Base-by-base conservation (phyloP, 2,888 invertebrate genomes). In the Limnephilus lunatus region DNA sequence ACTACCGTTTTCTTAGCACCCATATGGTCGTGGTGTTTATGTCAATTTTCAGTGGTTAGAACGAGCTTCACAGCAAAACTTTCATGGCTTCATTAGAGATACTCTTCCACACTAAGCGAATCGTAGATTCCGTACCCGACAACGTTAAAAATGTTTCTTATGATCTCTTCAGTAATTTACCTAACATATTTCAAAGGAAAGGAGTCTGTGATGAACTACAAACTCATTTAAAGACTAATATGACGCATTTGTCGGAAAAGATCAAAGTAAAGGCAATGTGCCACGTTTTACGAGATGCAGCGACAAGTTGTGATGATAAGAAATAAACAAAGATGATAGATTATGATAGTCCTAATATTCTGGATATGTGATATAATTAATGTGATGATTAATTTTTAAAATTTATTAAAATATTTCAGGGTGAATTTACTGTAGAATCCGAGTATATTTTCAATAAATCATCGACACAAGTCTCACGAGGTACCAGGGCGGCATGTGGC, bases 191-290 rank as follows among this genome's bases (percentile, higher is more conserved):
- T 68, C 68, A 68, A 68, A 68, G 68, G 68, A 68, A n/a, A 15
- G 68, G 68, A 7, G 19, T 25, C 25, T 68, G 53, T 68, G 53
- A 68, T 25, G 68, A 25, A 9, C 68, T n/a, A 25, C 68, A n/a
- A 68, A 68, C 9, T n/a, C 25, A 68, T 68, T n/a, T 68, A 68
- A 68, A 25, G 68, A 25, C 68, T 68, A 68, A 68, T 68, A 87
- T 68, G 30, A 68, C 48, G 68, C 82, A 82, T 88, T 91, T 88
- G 89, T 88, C 91, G 91, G 91, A 11, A 9, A 32, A 35, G 44
- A 88, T 91, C 91, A 91, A 91, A 91, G 91, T 9, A 31, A 89
- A 25, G 91, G 91, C 91, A 91, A 91, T 89, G 91, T 91, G 91
- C 87, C 39, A 86, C 4, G 32, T 87, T 44, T 86, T 87, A 32